Evolutionary conservation across 2,113 vertebrate species (phyloP).

Genomic region (Himantopus leucocephalus): DNA sequence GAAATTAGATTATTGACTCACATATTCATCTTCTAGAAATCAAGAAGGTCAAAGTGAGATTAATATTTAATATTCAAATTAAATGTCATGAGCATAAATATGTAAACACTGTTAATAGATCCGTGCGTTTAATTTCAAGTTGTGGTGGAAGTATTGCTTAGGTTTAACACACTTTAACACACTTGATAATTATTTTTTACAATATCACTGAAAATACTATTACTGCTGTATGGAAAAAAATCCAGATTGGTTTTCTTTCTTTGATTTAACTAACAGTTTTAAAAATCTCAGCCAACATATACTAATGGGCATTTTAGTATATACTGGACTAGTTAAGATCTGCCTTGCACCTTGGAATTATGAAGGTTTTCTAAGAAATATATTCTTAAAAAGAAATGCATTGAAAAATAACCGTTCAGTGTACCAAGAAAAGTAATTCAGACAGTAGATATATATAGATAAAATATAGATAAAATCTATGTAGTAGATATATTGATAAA

Average conservation of each 20-base stretch:
- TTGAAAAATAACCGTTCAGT: background rate
- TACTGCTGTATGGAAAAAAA: background rate
- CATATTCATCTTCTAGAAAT: background rate
- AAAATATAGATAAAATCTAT: no score
- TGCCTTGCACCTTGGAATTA: background rate
- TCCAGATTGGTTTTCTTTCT: background rate
- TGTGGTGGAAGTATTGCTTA: background rate
- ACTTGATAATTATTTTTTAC: background rate
- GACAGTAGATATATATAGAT: background rate
- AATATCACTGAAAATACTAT: background rate
- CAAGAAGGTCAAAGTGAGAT: background rate
- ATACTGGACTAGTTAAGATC: background rate
- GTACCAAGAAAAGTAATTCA: background rate
- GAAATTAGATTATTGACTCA: background rate
- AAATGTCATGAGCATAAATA: background rate
- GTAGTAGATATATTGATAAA: no score
- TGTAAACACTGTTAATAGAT: slow-evolving; percentile 11
- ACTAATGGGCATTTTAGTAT: background rate
- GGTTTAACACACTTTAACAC: background rate
- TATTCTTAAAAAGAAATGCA: background rate
- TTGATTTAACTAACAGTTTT: background rate
- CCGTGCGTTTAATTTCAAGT: background rate
- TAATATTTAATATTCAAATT: background rate
- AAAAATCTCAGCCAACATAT: background rate
- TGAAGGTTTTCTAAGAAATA: background rate